Evolutionary conservation across 2,888 invertebrate species (phyloP).

Genomic region (Limnephilus rhombicus): DNA sequence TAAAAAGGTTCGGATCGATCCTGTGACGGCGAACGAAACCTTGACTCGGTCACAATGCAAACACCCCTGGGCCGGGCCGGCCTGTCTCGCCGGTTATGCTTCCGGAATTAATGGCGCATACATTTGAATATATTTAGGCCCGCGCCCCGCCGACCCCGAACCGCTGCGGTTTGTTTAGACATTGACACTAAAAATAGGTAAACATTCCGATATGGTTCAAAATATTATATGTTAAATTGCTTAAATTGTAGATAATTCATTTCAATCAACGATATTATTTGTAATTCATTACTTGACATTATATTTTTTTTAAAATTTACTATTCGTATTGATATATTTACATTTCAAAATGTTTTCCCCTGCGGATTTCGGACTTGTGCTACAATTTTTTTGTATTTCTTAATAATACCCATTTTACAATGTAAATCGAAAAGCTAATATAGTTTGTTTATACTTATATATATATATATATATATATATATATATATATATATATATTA

Average conservation of each 20-base stretch:
- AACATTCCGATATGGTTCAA: neutral
- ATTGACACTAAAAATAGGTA: neutral
- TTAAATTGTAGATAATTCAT: too few relatives aligned
- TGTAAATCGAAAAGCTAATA: too few relatives aligned
- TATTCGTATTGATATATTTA: too few relatives aligned
- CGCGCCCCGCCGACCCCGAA: conserved; percentile 61
- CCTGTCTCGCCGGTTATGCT: conserved; percentile 74
- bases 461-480: too few relatives aligned
- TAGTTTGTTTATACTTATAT: too few relatives aligned
- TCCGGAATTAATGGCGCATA: conserved; percentile 80
- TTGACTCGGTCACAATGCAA: conserved; percentile 57
- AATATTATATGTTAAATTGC: neutral
- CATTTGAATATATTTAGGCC: conserved; percentile 76
- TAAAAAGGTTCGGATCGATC: conserved; percentile 56
- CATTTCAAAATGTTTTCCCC: too few relatives aligned
- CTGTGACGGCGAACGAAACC: conserved; percentile 38
- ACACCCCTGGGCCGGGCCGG: conserved; percentile 70
- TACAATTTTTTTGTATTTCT: too few relatives aligned
- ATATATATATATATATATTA: too few relatives aligned
- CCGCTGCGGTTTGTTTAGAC: conserved; percentile 1
- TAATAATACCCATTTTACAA: too few relatives aligned
- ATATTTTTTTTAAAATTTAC: too few relatives aligned
- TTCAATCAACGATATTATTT: neutral
- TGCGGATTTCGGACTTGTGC: too few relatives aligned
- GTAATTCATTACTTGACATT: too few relatives aligned